phyloP scores from a whole-genome alignment of 2,113 vertebrate genomes.

The Chaetorhynchus papuensis region DNA sequence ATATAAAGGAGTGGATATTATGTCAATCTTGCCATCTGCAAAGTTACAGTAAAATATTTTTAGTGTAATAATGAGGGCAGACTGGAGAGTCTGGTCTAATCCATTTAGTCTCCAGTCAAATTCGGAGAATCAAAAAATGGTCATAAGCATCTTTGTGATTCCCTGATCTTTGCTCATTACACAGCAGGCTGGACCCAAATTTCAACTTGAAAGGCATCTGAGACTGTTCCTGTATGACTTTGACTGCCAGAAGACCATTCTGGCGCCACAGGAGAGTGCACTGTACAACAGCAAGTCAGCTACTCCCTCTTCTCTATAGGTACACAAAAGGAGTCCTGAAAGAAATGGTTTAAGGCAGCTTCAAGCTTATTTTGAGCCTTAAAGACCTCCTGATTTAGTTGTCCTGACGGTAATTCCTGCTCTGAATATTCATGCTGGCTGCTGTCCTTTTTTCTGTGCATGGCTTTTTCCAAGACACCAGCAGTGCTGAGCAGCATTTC shows the following conservation, averaged over 20 bases:
- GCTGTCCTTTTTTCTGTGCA: background rate
- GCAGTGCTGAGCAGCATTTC: background rate
- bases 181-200: conserved; percentile 52
- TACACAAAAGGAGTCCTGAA: background rate
- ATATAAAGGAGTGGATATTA: background rate
- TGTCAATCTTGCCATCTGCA: background rate
- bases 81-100: background rate
- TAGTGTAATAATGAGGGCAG: conserved; percentile 1
- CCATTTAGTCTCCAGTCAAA: background rate
- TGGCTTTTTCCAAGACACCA: background rate
- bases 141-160: background rate
- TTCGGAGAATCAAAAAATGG: background rate
- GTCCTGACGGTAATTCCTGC: background rate
- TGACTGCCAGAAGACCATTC: background rate
- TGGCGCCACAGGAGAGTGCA: rapidly evolving
- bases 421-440: background rate
- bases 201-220: background rate
- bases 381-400: background rate
- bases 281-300: background rate
- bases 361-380: background rate
- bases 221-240: background rate
- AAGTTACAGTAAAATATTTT: conserved; percentile 17
- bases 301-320: background rate
- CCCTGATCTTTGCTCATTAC: conserved; percentile 37
- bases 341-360: background rate